Evolutionary conservation across 37 sponge, comb jelly and placozoan species (phyloP), one percentile per base, ranked within the genome.

Genomic region (Halichondria panicea): DNA sequence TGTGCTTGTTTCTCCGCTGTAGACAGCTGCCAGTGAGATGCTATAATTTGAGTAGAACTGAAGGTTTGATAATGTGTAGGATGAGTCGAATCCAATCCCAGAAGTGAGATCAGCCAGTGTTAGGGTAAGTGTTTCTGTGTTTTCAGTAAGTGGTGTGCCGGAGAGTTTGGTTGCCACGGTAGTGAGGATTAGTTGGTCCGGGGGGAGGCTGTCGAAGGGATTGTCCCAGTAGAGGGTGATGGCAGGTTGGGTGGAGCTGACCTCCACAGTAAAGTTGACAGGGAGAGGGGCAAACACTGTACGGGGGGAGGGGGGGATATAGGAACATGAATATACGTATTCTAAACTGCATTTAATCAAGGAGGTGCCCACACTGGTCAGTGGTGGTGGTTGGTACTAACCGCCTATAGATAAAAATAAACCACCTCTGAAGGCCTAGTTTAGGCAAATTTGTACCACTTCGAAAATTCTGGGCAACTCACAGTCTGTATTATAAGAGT

Each of bases 221-320:
- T 59, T 30, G 28, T 25, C 37, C 84, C 84, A 83, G 24, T n/a
- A 9, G 1, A 83, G 50, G 4, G 34, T 28, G 18, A 83, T n/a
- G 6, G 40, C 24, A 5, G 70, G 72, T 1, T 44, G 15, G 19
- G 58, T 19, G 9, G 62, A 13, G 19, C 19, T 2, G 24, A 18
- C 13, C 15, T 27, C 8, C 4, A 2, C 43, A 27, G 3, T 3
- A 4, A 78, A 53, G 21, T 33, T 56, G 0, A 22, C 22, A 1
- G 62, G 54, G 2, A 37, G 25, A n/a, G 81, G 81, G 46, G 81
- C 72, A 71, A 81, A 81, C 19, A 28, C 81, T 81, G 37, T 43
- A 71, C 18, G 37, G 32, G 55, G 40, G 32, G 37, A 63, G 30
- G 6, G 56, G 28, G 55, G 32, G 42, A 42, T 70, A 19, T 46